Evolutionary conservation across 1,140 invertebrate genomes (phyloP).

Genomic region (Philopotamus ludificatus): DNA sequence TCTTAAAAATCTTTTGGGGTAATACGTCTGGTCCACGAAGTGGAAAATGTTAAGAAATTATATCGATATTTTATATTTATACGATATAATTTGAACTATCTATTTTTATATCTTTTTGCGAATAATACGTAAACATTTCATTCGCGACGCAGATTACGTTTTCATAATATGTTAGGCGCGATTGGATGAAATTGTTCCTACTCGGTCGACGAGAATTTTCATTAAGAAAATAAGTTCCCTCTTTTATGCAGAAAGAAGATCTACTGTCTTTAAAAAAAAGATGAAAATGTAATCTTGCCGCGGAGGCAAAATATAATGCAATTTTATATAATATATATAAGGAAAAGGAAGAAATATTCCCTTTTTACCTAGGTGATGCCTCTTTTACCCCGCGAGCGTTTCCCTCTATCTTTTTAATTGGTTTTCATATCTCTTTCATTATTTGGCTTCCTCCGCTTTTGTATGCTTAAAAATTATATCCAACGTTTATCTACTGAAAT

Average conservation of each 20-base stretch:
- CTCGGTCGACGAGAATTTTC: no score
- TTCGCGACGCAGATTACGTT: no score
- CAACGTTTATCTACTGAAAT: background rate
- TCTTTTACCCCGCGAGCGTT: background rate
- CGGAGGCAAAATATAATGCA: conserved; percentile 23
- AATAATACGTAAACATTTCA: no score
- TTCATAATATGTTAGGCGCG: no score
- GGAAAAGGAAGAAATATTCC: background rate
- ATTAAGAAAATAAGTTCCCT: no score
- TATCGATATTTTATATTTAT: no score
- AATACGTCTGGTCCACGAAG: no score
- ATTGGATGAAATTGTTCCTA: no score
- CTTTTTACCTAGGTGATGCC: conserved; percentile 1
- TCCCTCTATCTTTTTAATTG: conserved; percentile 37
- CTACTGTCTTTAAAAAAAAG: conserved; percentile 20
- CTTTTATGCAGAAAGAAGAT: conserved; percentile 12
- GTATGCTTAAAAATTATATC: background rate
- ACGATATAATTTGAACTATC: no score
- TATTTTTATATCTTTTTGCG: no score
- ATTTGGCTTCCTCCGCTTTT: background rate
- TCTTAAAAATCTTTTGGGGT: no score
- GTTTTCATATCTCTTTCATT: conserved; percentile 35
- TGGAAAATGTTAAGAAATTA: no score
- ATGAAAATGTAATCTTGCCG: conserved; percentile 31
- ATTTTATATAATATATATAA: conserved; percentile 29